phyloP scores from a whole-genome alignment of 1,140 invertebrate species.

The Drosophila kikkawai region DNA sequence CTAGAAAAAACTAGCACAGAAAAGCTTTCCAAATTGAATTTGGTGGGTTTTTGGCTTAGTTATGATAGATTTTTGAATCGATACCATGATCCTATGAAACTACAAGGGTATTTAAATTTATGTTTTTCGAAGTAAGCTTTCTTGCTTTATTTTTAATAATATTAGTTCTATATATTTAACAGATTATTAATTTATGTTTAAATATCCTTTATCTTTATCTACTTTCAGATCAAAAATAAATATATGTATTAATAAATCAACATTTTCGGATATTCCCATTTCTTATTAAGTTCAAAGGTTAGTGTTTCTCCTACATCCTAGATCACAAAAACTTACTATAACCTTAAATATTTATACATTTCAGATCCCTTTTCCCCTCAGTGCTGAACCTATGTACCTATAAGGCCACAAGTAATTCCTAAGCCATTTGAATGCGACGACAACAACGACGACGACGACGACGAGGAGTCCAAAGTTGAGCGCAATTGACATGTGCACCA shows the following conservation, averaged over 20 bases:
- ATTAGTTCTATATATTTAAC: not conserved
- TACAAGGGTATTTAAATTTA: not conserved
- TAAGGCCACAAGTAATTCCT: constrained; percentile 27
- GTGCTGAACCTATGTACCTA: constrained; percentile 14
- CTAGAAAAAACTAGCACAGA: not conserved
- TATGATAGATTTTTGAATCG: not conserved
- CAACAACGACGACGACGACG: not conserved
- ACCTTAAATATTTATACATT: not conserved
- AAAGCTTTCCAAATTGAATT: not conserved
- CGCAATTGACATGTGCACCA: constrained; percentile 33
- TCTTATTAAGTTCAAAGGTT: not conserved
- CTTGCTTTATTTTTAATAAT: not conserved
- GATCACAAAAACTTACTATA: not conserved
- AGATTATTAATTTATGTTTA: not conserved
- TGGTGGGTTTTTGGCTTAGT: not conserved
- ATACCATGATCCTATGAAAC: not conserved
- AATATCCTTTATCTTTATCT: not conserved
- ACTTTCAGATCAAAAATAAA: not conserved
- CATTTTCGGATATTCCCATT: not conserved
- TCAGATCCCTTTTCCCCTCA: constrained; percentile 20
- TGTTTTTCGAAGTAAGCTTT: not conserved
- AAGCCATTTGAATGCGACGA: constrained; percentile 31
- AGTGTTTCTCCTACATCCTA: not conserved
- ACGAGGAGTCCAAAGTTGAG: constrained; percentile 35
- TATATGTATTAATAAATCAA: not conserved